Evolutionary conservation across 1,140 invertebrate genomes (phyloP).

Genomic region (Scaptomyza pallida): DNA sequence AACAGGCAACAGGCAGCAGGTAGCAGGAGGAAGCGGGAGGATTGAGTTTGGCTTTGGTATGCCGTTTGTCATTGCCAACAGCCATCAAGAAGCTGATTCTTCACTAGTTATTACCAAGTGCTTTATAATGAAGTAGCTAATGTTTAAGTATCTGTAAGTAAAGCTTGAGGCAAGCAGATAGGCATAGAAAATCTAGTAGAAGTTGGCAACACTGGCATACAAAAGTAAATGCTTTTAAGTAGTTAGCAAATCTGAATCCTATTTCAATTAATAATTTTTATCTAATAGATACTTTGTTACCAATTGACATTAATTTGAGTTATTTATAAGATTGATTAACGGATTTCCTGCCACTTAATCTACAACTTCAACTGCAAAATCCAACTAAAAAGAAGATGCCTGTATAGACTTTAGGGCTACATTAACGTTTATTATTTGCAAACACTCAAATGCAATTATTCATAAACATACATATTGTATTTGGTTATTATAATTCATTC

Average conservation of each 20-base stretch:
- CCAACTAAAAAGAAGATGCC: neutral
- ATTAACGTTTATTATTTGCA: neutral
- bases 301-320: too few species aligned
- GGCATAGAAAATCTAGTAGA: too few species aligned
- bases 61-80: constrained; percentile 27
- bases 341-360: too few species aligned
- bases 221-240: too few species aligned
- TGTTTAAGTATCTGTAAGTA: constrained; percentile 42
- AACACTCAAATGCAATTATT: constrained; percentile 1
- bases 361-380: neutral
- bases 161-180: too few species aligned
- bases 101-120: constrained; percentile 67
- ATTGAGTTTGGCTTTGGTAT: constrained; percentile 20
- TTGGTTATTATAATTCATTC: constrained; percentile 22
- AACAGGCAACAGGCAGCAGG: neutral
- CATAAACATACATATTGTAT: neutral
- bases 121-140: constrained; percentile 77
- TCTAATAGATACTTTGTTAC: too few species aligned
- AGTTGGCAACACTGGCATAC: too few species aligned
- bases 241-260: too few species aligned
- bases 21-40: neutral
- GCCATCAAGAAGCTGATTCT: constrained; percentile 37
- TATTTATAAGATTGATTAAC: too few species aligned
- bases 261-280: too few species aligned
- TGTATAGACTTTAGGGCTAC: neutral